These are phyloP conservation scores for Gyps fulvus DNA, from an alignment of 2,113 vertebrate genomes.

Conservation along the genomic window DNA sequence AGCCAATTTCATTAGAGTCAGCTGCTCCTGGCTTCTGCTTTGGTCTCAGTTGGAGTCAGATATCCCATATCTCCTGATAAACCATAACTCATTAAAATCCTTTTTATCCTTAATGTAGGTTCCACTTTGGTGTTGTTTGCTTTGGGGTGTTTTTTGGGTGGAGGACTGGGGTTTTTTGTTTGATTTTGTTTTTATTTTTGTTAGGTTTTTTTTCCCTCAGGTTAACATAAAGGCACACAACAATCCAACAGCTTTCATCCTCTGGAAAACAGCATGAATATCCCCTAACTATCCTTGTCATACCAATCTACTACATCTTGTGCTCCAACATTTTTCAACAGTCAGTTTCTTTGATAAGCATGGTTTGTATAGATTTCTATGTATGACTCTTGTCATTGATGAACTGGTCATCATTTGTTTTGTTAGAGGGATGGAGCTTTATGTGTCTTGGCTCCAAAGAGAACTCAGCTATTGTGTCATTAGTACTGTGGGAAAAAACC, in stretches of 20 bases:
- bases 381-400: not conserved
- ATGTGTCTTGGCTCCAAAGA: not conserved
- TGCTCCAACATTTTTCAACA: not conserved
- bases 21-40: not conserved
- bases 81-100: not conserved
- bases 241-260: not conserved
- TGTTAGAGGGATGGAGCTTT: not conserved
- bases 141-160: not conserved
- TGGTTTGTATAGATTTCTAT: not conserved
- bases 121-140: not conserved
- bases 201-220: not conserved
- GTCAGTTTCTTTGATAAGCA: not conserved
- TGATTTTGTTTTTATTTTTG: not conserved
- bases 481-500: fast-evolving
- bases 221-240: not conserved
- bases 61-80: not conserved
- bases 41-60: not conserved
- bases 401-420: not conserved
- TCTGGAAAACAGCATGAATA: not conserved
- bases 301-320: not conserved
- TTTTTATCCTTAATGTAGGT: not conserved
- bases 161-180: not conserved
- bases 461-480: not conserved
- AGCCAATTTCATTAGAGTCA: not conserved
- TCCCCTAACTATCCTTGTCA: not conserved